Conservation (phyloP, 2,113 vertebrate genomes). For the Apteryx owenii region DNA sequence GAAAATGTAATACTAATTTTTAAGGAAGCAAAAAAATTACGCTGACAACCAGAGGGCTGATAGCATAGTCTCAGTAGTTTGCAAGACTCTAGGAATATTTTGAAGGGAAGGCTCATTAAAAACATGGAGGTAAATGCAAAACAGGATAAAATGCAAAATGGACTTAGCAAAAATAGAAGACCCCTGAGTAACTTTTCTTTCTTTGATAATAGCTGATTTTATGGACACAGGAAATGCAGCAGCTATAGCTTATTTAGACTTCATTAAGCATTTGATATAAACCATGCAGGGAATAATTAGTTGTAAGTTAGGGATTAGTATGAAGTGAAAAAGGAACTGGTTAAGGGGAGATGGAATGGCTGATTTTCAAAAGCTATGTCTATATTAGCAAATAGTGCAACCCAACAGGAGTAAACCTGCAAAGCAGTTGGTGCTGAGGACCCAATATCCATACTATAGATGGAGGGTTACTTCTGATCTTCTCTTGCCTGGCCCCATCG, state of each 20-base stretch:
- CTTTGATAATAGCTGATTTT: background rate
- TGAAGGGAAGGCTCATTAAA: background rate
- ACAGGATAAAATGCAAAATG: background rate
- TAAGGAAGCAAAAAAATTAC: background rate
- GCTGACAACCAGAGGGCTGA: background rate
- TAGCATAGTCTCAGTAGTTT: background rate
- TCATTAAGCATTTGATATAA: background rate
- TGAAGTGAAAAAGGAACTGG: background rate
- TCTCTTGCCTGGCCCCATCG: background rate
- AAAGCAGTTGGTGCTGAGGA: background rate
- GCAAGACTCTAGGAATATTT: background rate
- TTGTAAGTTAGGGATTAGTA: background rate
- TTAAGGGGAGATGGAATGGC: background rate
- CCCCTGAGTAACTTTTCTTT: background rate
- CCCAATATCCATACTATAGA: background rate
- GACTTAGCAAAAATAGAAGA: background rate
- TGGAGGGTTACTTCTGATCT: background rate
- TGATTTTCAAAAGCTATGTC: background rate
- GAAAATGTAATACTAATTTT: background rate
- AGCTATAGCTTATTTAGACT: background rate
- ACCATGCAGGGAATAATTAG: background rate
- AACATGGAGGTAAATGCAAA: background rate
- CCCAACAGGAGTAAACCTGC: background rate
- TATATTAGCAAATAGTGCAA: background rate
- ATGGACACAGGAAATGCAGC: background rate